A percentile compares a stretch with the other conserved stretches of the same genome.
These are phyloP conservation scores for Agrilus planipennis DNA, from an alignment of 1,140 invertebrate species.

Conservation along the genomic window DNA sequence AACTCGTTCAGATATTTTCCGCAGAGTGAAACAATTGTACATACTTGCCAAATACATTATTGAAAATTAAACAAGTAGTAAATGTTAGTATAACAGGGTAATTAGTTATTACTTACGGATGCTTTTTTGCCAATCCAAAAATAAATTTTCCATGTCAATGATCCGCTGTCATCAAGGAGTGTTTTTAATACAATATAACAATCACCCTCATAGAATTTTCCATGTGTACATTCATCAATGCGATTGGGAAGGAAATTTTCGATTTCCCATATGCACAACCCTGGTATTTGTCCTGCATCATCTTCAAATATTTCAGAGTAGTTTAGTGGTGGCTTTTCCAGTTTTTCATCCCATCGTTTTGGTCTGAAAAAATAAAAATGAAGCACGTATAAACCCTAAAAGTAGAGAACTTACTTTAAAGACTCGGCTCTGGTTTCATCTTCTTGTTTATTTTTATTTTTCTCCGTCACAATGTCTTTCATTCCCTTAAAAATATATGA, in stretches of 20 bases:
- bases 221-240: slow-evolving; percentile 82
- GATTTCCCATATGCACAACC: slow-evolving; percentile 92
- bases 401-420: slow-evolving; percentile 42
- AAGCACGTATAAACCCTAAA: slow-evolving; percentile 1
- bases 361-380: slow-evolving; percentile 41
- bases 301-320: slow-evolving; percentile 99
- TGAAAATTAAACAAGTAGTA: neutral
- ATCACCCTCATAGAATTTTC: slow-evolving; percentile 98
- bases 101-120: slow-evolving; percentile 49
- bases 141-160: slow-evolving; percentile 88
- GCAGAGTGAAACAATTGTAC: no score
- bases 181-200: slow-evolving; percentile 98
- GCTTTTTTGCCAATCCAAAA: slow-evolving; percentile 98
- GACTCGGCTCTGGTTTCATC: slow-evolving; percentile 54
- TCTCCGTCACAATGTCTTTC: slow-evolving; percentile 93
- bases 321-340: slow-evolving; percentile 93
- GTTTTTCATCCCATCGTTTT: slow-evolving; percentile 83
- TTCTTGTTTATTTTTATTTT: slow-evolving; percentile 51
- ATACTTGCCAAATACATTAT: neutral
- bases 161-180: slow-evolving; percentile 70
- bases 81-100: neutral
- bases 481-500: slow-evolving; percentile 81
- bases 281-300: slow-evolving; percentile 84
- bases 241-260: slow-evolving; percentile 97
- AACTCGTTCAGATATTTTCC: no score